Evolutionary conservation across 2,797 vertebrate genomes (phyloP).

Genomic region (Sandelia bainsii): DNA sequence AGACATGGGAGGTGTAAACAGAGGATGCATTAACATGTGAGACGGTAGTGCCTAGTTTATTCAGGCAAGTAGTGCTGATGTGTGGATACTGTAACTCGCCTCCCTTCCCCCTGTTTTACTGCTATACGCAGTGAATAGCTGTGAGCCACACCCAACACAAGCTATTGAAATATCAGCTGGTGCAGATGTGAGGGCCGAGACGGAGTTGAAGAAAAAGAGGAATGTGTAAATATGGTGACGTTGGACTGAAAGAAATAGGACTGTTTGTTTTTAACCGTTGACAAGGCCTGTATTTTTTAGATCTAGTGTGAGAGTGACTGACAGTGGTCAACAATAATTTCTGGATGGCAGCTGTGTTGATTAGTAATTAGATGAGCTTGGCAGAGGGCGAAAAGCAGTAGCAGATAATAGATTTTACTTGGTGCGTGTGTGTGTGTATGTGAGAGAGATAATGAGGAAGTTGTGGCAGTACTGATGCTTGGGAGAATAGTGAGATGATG

Average conservation of each 20-base stretch:
- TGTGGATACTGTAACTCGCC: constrained; percentile 69
- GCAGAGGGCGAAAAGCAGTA: constrained; percentile 44
- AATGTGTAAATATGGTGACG: constrained; percentile 44
- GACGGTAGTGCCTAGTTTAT: constrained; percentile 63
- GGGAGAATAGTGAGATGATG: constrained; percentile 41
- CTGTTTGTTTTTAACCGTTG: constrained; percentile 8
- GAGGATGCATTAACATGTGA: constrained; percentile 73
- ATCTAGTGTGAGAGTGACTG: constrained; percentile 83
- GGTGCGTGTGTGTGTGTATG: constrained; percentile 16
- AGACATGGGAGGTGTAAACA: constrained; percentile 73
- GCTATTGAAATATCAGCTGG: constrained; percentile 74
- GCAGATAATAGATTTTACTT: constrained; percentile 54
- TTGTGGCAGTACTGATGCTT: constrained; percentile 44
- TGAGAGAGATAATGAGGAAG: constrained; percentile 37
- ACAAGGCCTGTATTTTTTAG: constrained; percentile 57
- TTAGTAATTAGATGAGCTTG: constrained; percentile 65
- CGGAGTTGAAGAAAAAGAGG: constrained; percentile 38
- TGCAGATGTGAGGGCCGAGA: constrained; percentile 60
- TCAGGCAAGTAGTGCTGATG: constrained; percentile 68
- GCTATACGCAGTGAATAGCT: constrained; percentile 63
- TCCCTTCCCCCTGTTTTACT: constrained; percentile 71
- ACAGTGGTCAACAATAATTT: constrained; percentile 50
- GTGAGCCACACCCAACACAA: constrained; percentile 73
- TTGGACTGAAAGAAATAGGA: constrained; percentile 5
- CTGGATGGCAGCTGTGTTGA: constrained; percentile 48